Conservation (phyloP, 2,113 vertebrate species). For the Myxocyprinus asiaticus region DNA sequence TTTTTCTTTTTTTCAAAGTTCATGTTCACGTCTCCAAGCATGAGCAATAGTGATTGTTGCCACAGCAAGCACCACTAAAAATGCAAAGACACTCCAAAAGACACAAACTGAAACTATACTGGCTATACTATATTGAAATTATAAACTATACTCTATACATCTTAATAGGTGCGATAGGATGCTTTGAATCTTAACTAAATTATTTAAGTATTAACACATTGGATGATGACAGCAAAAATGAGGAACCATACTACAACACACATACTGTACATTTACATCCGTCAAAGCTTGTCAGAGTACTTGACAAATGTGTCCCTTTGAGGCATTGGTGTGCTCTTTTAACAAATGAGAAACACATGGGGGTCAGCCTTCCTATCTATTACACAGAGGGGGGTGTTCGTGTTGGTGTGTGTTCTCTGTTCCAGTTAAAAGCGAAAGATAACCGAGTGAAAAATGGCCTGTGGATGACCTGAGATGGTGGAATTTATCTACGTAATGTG, state of each 20-base stretch:
- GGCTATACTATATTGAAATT: too few relatives aligned
- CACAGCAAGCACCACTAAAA: too few relatives aligned
- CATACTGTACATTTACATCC: constrained; percentile 47
- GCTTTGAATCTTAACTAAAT: too few relatives aligned
- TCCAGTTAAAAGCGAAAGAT: not conserved
- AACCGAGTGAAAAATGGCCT: constrained; percentile 17
- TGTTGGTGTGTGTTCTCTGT: not conserved
- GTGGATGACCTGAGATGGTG: constrained; percentile 8
- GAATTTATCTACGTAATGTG: not conserved
- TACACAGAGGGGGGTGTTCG: constrained; percentile 14
- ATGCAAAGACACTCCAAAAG: too few relatives aligned
- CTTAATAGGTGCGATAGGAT: too few relatives aligned
- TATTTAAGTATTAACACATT: too few relatives aligned
- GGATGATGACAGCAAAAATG: not conserved
- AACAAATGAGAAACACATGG: constrained; percentile 86
- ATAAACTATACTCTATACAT: too few relatives aligned
- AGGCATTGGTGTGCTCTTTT: constrained; percentile 83
- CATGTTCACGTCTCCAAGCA: too few relatives aligned
- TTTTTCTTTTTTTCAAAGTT: too few relatives aligned
- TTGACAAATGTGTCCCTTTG: constrained; percentile 81
- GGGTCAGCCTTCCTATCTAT: constrained; percentile 69
- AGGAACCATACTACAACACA: not conserved
- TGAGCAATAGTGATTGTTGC: too few relatives aligned
- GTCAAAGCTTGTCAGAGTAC: constrained; percentile 75
- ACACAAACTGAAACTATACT: too few relatives aligned